phyloP scores from a whole-genome alignment of 2,113 vertebrate species.

The Actinemys pallida region DNA sequence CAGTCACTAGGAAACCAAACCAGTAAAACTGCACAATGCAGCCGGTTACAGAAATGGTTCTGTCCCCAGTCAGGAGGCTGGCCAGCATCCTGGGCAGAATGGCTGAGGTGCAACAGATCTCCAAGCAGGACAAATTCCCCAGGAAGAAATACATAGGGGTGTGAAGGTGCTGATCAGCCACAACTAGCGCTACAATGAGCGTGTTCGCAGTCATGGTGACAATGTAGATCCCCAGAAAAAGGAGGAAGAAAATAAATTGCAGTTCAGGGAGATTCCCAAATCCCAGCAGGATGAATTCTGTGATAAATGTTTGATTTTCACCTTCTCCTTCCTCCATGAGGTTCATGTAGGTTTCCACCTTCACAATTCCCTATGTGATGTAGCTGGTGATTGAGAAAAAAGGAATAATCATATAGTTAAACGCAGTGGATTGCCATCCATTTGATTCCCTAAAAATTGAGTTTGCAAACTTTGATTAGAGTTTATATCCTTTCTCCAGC shows the following conservation, averaged over 20 bases:
- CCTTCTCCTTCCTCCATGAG: background rate
- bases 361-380: background rate
- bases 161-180: background rate
- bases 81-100: background rate
- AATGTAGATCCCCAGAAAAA: background rate
- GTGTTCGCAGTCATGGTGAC: background rate
- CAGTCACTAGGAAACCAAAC: background rate
- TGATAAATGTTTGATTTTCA: background rate
- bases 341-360: background rate
- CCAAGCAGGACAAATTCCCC: background rate
- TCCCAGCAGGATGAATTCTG: background rate
- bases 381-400: background rate
- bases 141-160: background rate
- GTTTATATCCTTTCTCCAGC: background rate
- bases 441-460: background rate
- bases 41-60: background rate
- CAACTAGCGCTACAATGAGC: background rate
- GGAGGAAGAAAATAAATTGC: background rate
- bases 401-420: background rate
- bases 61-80: background rate
- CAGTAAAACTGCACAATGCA: background rate
- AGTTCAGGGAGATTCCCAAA: background rate
- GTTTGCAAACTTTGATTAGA: background rate
- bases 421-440: background rate
- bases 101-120: background rate